These are phyloP conservation scores for Linyphia triangularis DNA, from an alignment of 2,888 invertebrate species.

Conservation along the genomic window DNA sequence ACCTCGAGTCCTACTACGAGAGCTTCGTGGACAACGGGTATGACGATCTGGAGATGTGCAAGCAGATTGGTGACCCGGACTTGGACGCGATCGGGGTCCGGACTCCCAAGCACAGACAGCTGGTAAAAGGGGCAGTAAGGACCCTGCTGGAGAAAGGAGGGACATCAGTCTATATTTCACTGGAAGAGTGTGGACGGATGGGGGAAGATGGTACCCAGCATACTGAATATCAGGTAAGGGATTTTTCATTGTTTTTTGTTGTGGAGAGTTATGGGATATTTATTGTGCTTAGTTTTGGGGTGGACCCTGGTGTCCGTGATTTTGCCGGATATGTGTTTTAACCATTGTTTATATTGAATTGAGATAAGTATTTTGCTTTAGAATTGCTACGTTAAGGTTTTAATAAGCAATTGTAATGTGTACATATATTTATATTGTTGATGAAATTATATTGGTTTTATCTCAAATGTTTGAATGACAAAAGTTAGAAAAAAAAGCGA, in stretches of 20 bases:
- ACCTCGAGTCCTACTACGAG: constrained; percentile 93
- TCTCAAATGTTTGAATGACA: too few species aligned
- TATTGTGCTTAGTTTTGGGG: too few species aligned
- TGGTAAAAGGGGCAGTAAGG: constrained; percentile 91
- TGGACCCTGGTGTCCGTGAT: too few species aligned
- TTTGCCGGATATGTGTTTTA: too few species aligned
- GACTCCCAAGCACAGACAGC: constrained; percentile 89
- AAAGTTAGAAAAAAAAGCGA: too few species aligned
- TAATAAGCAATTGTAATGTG: too few species aligned
- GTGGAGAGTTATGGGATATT: background rate
- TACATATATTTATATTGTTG: too few species aligned
- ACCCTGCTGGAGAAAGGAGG: constrained; percentile 94
- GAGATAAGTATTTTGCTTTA: too few species aligned
- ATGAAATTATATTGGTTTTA: too few species aligned
- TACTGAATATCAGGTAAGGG: constrained; percentile 21
- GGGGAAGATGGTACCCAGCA: background rate
- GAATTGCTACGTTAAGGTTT: too few species aligned
- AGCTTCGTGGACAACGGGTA: constrained; percentile 95
- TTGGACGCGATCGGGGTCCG: constrained; percentile 96
- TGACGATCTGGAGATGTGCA: constrained; percentile 98
- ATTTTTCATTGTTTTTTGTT: background rate
- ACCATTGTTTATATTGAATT: too few species aligned
- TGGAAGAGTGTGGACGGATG: constrained; percentile 85
- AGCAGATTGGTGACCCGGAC: constrained; percentile 96
- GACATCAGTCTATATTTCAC: constrained; percentile 94